These are phyloP conservation scores for Tetramorium parvispinum DNA, from an alignment of 1,140 invertebrate genomes.

Conservation along the genomic window DNA sequence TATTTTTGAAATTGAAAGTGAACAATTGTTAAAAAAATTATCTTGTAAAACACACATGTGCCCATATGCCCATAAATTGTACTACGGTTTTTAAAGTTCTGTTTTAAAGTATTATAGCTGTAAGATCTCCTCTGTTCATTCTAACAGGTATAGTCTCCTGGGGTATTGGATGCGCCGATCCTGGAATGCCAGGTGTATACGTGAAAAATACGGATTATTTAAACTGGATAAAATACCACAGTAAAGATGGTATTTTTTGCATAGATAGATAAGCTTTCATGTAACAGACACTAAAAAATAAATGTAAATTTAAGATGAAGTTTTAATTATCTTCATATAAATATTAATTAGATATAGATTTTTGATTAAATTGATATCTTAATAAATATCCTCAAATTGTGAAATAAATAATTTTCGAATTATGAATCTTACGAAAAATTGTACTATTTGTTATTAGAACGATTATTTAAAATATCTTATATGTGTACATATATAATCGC, in stretches of 20 bases:
- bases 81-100: neutral
- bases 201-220: constrained; percentile 87
- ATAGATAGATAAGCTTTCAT: constrained; percentile 56
- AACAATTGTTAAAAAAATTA: neutral
- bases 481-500: neutral
- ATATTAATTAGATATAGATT: neutral
- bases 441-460: neutral
- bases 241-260: constrained; percentile 80
- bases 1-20: neutral
- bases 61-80: neutral
- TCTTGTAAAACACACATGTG: neutral
- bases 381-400: too few species aligned
- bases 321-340: neutral
- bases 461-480: neutral
- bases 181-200: constrained; percentile 87
- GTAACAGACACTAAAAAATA: constrained; percentile 12
- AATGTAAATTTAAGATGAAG: constrained; percentile 25
- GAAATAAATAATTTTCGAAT: neutral
- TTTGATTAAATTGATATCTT: neutral
- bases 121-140: constrained; percentile 14
- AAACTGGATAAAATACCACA: constrained; percentile 86
- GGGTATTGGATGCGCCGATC: constrained; percentile 88
- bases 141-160: constrained; percentile 84
- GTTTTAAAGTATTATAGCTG: neutral
- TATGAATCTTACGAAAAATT: constrained; percentile 2